Conservation (phyloP, 37 sponge, comb jelly and placozoan species). For the Cladorhizidae sp. region DNA sequence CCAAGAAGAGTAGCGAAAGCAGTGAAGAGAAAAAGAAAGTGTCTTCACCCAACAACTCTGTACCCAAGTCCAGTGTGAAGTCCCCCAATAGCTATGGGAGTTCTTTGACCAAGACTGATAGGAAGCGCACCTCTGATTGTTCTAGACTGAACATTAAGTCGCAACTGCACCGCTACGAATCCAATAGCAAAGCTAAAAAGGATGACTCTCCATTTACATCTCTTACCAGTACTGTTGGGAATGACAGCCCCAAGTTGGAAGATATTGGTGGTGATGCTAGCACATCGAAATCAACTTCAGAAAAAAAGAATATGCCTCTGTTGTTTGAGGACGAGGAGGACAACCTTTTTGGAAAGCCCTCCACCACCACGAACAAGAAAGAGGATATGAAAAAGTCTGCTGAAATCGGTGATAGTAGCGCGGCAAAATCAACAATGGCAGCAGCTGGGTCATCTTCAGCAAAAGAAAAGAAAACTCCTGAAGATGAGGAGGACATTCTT, state of each 20-base stretch:
- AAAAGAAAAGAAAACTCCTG: background rate
- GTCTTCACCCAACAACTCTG: background rate
- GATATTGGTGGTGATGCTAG: too few relatives aligned
- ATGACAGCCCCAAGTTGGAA: background rate
- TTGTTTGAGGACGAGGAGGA: too few relatives aligned
- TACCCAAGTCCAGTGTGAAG: background rate
- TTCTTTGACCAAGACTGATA: background rate
- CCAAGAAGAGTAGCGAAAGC: background rate
- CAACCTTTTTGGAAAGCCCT: too few relatives aligned
- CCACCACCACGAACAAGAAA: background rate
- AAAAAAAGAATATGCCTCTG: background rate
- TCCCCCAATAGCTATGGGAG: background rate
- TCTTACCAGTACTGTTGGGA: too few relatives aligned
- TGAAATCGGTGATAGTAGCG: background rate
- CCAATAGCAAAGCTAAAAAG: background rate
- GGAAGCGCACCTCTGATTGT: background rate
- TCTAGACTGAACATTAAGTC: background rate
- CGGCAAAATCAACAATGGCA: background rate
- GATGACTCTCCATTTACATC: background rate
- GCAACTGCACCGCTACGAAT: background rate
- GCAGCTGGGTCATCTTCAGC: background rate
- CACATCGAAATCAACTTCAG: too few relatives aligned
- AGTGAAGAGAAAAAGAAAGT: background rate
- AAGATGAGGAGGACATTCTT: conserved; percentile 10
- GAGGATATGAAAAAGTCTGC: background rate